Conservation (phyloP, 2,113 vertebrate genomes). For the Elachura formosa region DNA sequence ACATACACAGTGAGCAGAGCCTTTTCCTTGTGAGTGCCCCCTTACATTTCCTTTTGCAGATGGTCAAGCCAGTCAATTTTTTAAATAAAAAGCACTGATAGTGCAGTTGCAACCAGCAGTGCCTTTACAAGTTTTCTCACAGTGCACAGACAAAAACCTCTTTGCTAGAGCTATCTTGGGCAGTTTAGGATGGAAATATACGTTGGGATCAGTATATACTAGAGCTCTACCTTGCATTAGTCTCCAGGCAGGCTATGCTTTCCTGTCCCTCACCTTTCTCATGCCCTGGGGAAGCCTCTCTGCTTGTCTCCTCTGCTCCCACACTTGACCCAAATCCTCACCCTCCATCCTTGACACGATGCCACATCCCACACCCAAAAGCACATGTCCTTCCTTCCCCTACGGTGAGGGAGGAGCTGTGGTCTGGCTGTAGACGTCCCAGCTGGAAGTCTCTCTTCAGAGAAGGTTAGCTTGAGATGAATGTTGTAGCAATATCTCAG, state of each 20-base stretch:
- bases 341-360: not conserved
- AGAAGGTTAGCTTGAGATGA: not conserved
- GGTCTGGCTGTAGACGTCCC: not conserved
- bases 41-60: not conserved
- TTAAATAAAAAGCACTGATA: not conserved
- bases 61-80: fast-evolving
- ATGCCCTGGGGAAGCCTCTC: not conserved
- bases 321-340: not conserved
- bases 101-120: not conserved
- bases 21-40: not conserved
- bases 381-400: not conserved
- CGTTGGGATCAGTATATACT: not conserved
- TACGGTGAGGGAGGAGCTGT: not conserved
- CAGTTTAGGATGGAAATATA: not conserved
- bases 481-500: not conserved
- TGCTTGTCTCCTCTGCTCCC: not conserved
- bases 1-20: not conserved
- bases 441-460: not conserved
- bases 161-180: not conserved
- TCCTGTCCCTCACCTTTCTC: not conserved
- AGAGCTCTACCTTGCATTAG: not conserved
- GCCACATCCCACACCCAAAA: not conserved
- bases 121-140: not conserved
- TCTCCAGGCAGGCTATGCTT: not conserved
- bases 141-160: not conserved